These are phyloP conservation scores for Bombus waltoni DNA, from an alignment of 1,140 invertebrate genomes.

Conservation along the genomic window DNA sequence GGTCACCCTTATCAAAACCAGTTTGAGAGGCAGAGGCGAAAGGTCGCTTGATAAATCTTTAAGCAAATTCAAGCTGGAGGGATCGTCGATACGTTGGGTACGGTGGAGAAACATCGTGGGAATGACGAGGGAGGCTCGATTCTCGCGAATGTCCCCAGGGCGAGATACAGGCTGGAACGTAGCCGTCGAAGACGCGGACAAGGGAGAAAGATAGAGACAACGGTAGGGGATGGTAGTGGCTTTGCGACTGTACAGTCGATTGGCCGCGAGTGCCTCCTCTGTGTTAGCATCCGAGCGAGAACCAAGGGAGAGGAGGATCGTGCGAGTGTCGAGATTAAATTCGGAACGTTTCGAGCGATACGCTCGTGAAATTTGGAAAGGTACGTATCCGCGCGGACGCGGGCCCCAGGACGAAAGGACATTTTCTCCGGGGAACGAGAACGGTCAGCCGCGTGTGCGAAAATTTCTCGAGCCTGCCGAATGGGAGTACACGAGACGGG, in stretches of 20 bases:
- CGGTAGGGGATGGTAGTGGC: neutral
- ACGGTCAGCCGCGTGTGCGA: too few species aligned
- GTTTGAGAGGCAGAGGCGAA: neutral
- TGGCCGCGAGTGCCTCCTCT: slow-evolving; percentile 5
- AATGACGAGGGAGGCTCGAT: slow-evolving; percentile 9
- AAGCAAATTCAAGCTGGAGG: slow-evolving; percentile 35
- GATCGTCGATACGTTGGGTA: slow-evolving; percentile 11
- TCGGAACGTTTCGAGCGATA: neutral
- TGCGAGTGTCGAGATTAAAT: neutral
- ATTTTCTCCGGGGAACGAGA: neutral
- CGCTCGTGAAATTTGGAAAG: neutral
- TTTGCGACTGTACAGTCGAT: neutral
- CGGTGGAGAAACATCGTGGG: neutral
- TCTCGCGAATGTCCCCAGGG: slow-evolving; percentile 30
- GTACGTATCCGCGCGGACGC: too few species aligned
- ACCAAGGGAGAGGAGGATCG: neutral
- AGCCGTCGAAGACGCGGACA: neutral
- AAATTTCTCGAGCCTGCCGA: too few species aligned
- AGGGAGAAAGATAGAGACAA: neutral
- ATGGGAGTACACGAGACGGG: too few species aligned
- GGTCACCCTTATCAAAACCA: slow-evolving; percentile 22
- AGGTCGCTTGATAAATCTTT: slow-evolving; percentile 56
- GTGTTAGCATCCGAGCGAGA: neutral
- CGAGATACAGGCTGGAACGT: neutral
- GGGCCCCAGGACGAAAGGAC: neutral